Evolutionary conservation across 2,888 invertebrate genomes (phyloP), one percentile per base, ranked within the genome.

Genomic region (Eucera pruinosa): DNA sequence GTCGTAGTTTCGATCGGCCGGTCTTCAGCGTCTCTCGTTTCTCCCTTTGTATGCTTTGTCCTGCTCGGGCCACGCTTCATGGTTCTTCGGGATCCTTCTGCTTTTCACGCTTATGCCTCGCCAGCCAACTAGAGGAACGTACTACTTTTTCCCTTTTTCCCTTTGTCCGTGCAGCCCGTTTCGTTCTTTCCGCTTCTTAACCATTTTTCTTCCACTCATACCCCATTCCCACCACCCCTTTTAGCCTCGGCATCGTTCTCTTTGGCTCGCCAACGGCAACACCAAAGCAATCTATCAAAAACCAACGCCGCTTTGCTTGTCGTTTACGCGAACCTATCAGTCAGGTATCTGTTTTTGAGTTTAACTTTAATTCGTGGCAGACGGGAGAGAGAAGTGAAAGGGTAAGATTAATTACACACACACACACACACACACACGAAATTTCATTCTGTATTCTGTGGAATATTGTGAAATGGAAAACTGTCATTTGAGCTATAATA

Each of bases 41-140:
- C 62, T 61, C 58, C 52, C 70, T 75, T 78, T 78, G 57, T 66
- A 62, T 68, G 67, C 77, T 80, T 75, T 69, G 54, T 74, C 62
- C 33, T 11, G 30, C 27, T 20, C 30, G 54, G n/a, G 25, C 18
- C 45, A 58, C 20, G 67, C 23, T 67, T 77, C 61, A 50, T 39
- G 54, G 36, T 65, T 72, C 65, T 55, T 61, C 23, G 27, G 36
- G 23, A 62, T 68, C 33, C 41, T 52, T 48, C 45, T 64, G 54
- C 64, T 68, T 68, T 73, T 68, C 73, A 73, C 60, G 65, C 68
- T 78, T 64, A 60, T 69, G 68, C 50, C 43, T 30, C 64, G 67
- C 41, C 61, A 64, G 54, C 64, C 68, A 60, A 64, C 73, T 64
- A 47, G 55, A 61, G 43, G 45, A 54, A 50, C 41, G 23, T 23